phyloP scores from a whole-genome alignment of 2,888 invertebrate species.

The Hymenopus coronatus region DNA sequence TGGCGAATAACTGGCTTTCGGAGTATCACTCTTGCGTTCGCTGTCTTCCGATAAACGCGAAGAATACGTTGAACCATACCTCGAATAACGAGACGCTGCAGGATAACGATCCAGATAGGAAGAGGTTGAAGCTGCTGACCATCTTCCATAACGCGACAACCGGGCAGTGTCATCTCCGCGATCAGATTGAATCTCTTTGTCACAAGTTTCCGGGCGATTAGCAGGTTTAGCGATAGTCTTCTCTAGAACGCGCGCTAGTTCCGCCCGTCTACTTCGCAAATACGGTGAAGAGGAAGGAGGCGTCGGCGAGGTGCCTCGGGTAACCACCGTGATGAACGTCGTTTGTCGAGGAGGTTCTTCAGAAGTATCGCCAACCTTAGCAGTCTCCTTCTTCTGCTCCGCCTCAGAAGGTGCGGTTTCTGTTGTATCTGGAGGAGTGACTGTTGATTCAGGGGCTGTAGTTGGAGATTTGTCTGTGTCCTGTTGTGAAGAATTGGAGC shows the following conservation, averaged over 20 bases:
- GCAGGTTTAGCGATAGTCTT: constrained; percentile 63
- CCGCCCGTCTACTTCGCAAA: constrained; percentile 64
- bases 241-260: constrained; percentile 69
- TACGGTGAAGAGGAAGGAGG: constrained; percentile 62
- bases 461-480: constrained; percentile 1
- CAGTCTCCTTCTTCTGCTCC: background rate
- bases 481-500: constrained; percentile 10
- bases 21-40: background rate
- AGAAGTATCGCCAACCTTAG: background rate
- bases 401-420: background rate
- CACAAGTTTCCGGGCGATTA: constrained; percentile 56
- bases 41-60: background rate
- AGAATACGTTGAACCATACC: constrained; percentile 15
- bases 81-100: constrained; percentile 20
- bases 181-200: constrained; percentile 73
- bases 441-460: background rate
- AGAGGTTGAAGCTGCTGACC: constrained; percentile 62
- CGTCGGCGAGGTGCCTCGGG: constrained; percentile 76
- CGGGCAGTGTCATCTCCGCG: constrained; percentile 66
- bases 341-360: constrained; percentile 17
- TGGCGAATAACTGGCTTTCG: background rate
- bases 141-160: constrained; percentile 58
- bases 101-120: constrained; percentile 53
- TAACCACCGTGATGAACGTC: constrained; percentile 57
- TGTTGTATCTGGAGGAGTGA: background rate